Base-by-base conservation (phyloP, 2,113 vertebrate genomes). In the Dipodomys spectabilis region DNA sequence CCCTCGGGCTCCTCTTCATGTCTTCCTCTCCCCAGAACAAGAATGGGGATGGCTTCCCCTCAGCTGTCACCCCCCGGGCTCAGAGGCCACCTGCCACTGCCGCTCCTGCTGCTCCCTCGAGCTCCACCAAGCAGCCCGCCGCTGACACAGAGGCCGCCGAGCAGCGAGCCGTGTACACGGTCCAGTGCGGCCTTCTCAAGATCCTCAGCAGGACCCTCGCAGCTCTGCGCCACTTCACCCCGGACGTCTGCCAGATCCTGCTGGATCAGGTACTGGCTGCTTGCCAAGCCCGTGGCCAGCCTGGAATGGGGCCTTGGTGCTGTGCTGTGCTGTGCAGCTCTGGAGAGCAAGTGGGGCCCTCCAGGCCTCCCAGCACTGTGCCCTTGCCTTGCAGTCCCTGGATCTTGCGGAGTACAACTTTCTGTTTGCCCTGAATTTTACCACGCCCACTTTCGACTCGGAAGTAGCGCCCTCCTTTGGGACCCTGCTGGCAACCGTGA, bases 401-500 rank as follows among this genome's bases (percentile, higher is more conserved):
- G 99, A 99, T 97, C 97, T 99, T 84, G 99, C 99, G 0, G 99
- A 99, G 90, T 99, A 99, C 97, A 98, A 98, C 7, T 98, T 99
- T 93, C 98, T 99, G 75, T 99, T 99, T 23, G 98, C 99, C 82
- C 95, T 99, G 97, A 99, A 98, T 95, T 99, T 99, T 95, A 99
- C 99, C 0, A 99, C 99, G 0, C 99, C 99, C 5, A 99, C 99
- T 19, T 99, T 99, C 35, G 99, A 99, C 96, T 99, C 99, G 0
- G 99, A 99, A 0, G 99, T 99, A 1, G 98, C 99, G 1, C 99
- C 99, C n/a, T 99, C 99, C 1, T 99, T 99, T 22, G 99, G 99
- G 69, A 99, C 99, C 9, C 98, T 99, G 67, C 98, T 99, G 93
- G 99, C 99, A 93, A 99, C 99, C 15, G 99, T 99, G 95, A 99